Evolutionary conservation across 2,797 vertebrate species (phyloP).

Genomic region (Chiloscyllium punctatum): DNA sequence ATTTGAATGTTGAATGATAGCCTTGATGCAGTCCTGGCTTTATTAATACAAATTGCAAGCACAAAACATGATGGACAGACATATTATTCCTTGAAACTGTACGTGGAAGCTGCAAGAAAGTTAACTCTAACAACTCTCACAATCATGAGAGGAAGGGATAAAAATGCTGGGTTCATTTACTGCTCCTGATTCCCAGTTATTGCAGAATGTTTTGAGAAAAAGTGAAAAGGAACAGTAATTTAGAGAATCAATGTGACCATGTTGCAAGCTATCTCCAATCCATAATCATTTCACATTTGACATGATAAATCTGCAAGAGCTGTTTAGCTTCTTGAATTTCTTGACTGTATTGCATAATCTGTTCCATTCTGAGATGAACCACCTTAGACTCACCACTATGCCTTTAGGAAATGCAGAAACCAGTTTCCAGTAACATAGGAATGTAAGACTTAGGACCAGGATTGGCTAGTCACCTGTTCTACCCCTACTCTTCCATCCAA

Average conservation of each 20-base stretch:
- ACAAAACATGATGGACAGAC: conserved; percentile 18
- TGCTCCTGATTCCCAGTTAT: not conserved
- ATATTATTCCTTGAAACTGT: not conserved
- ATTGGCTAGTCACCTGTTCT: too few relatives aligned
- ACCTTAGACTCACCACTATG: not conserved
- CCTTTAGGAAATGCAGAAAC: not conserved
- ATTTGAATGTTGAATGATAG: conserved; percentile 12
- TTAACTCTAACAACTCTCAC: not conserved
- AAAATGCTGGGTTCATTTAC: not conserved
- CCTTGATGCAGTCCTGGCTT: conserved; percentile 25
- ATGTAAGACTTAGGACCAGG: too few relatives aligned
- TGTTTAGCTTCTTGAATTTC: not conserved
- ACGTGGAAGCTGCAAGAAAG: not conserved
- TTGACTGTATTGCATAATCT: not conserved
- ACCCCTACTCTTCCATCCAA: too few relatives aligned
- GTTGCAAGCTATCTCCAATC: not conserved
- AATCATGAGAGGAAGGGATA: not conserved
- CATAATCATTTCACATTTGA: not conserved
- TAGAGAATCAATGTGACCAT: not conserved
- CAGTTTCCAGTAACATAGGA: not conserved
- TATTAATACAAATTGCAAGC: conserved; percentile 25
- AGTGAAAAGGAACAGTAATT: not conserved
- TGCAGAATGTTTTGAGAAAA: not conserved
- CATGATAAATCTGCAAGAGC: not conserved
- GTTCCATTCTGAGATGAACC: not conserved